Evolutionary conservation across 1,140 invertebrate species (phyloP), one percentile per base, ranked within the genome.

Genomic region (Phthorimaea operculella): DNA sequence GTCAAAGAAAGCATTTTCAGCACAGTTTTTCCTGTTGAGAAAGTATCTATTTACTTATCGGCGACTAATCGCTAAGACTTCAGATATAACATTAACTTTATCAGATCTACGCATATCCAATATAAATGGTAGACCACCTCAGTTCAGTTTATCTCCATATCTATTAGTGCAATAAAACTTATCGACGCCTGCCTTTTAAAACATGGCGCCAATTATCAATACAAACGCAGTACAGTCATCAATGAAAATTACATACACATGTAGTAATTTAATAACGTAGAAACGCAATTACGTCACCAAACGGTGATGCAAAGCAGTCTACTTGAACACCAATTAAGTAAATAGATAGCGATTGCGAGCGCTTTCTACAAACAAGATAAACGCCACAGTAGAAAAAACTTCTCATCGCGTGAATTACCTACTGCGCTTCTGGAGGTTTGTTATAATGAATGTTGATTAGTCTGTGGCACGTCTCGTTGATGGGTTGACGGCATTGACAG

Each of bases 121-220:
- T 6, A 28, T 28, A 28, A 28, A 4, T 28, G 2, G 21, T 28
- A 28, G 21, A 28, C 21, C 21, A 28, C 2, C 8, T 39, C 10
- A 39, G 10, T 39, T 39, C 10, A 1, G 3, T 10, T 39, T 39
- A 39, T 39, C 36, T 39, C n/a, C n/a, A 12, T 39, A 39, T 39
- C 36, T 39, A 39, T 39, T 39, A n/a, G 36, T 39, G 36, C n/a
- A 12, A 39, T 39, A 39, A 39, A 39, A 39, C 36, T 39, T 70
- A 64, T 64, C 62, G 57, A 61, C 67, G 63, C 60, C 64, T 72
- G 66, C 36, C 1, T 39, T 39, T 39, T 5, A 39, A 68, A 71
- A 72, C 66, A 57, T 71, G 74, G 74, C 76, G 73, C 71, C 76
- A 76, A 67, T n/a, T 39, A 39, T 39, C n/a, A 39, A n/a, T 28